phyloP scores from a whole-genome alignment of 2,888 invertebrate species.

The Zelleria hepariella region DNA sequence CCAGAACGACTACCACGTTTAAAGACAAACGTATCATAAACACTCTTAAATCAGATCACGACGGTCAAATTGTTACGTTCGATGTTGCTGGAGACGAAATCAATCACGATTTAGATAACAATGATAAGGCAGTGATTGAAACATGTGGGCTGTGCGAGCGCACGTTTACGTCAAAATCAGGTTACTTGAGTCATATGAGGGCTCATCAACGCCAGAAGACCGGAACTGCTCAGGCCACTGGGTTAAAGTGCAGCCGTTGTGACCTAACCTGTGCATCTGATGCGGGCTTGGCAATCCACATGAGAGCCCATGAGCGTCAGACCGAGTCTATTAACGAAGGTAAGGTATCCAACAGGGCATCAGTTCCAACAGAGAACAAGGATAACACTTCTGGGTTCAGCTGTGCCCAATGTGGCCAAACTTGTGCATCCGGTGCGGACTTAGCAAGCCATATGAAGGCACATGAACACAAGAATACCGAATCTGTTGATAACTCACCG shows the following conservation, averaged over 20 bases:
- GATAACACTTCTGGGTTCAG: no score
- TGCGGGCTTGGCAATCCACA: not conserved
- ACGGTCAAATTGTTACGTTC: not conserved
- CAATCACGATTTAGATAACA: not conserved
- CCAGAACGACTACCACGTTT: not conserved
- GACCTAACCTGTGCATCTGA: not conserved
- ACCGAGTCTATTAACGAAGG: not conserved
- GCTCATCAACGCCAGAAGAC: constrained; percentile 39
- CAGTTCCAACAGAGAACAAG: no score
- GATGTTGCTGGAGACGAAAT: not conserved
- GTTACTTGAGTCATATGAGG: not conserved
- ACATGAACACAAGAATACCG: no score
- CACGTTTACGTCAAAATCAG: not conserved
- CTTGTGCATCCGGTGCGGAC: no score
- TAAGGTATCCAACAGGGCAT: no score
- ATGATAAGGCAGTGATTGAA: not conserved
- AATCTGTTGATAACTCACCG: no score
- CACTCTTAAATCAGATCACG: not conserved
- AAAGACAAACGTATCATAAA: not conserved
- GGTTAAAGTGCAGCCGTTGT: not conserved
- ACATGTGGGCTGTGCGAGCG: not conserved
- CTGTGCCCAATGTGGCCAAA: no score
- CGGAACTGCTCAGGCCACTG: constrained; percentile 16
- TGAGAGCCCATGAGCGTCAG: not conserved
- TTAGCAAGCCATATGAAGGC: no score